Evolutionary conservation across 2,888 invertebrate genomes (phyloP), one percentile per base, ranked within the genome.

Genomic region (Thera obeliscata): DNA sequence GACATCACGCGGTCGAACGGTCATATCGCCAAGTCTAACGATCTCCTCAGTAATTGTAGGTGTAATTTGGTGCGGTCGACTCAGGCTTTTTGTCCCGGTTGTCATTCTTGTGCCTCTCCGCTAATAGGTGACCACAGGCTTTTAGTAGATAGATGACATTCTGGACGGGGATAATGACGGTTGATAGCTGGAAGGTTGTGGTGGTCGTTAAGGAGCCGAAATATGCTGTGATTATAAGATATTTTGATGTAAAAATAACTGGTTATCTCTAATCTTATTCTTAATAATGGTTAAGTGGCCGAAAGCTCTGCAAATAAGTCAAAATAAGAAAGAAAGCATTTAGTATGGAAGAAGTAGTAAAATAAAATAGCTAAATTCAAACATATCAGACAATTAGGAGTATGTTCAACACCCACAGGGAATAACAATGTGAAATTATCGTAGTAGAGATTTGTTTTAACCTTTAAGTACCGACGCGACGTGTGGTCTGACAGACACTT

Each of bases 61-160:
- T 84, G 85, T 85, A 89, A 89, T 89, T 89, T 88, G 75, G 83
- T 76, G 61, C 77, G 77, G 76, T 74, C 71, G 78, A 71, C 72
- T 76, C 74, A 66, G 56, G 71, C 76, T 88, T 88, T 88, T 88
- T 86, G 78, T 80, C 62, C 33, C 57, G 59, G 79, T 84, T 82
- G 81, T 82, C 84, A 84, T 83, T 81, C 83, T 81, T 67, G 64
- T 50, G 43, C 64, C 38, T 43, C 56, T 62, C 68, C 61, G 75
- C 73, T 76, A 87, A 87, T 86, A 85, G 85, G 79, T 79, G 81
- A 83, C 81, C 71, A 73, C 64, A 54, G 66, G 72, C 49, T 85
- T 88, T 86, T 86, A 85, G 76, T 84, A 76, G 71, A 80, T 87
- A 87, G 85, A 82, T 78, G 86, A 85, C 88, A 86, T 85, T 82